These are phyloP conservation scores for Megaustenia siamemsis DNA, from an alignment of 2,888 invertebrate species.

Conservation along the genomic window DNA sequence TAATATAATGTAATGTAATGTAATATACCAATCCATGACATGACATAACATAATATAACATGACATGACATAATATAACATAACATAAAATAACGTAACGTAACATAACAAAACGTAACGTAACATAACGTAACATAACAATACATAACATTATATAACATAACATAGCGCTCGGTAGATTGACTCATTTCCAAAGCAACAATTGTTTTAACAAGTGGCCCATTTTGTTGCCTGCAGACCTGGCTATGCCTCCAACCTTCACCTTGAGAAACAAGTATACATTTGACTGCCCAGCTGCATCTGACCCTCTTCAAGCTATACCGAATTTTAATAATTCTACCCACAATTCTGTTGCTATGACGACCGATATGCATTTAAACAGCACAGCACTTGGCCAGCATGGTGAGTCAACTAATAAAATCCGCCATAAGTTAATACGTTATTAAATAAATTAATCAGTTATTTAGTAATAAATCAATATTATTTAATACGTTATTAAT, in stretches of 20 bases:
- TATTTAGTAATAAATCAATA: background rate
- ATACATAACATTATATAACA: no score
- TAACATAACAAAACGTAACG: no score
- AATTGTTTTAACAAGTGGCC: no score
- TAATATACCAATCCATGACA: no score
- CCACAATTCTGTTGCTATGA: background rate
- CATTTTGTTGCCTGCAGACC: background rate
- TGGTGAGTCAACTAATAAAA: background rate
- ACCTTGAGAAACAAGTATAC: constrained; percentile 48
- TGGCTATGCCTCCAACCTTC: constrained; percentile 54
- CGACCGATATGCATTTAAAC: background rate
- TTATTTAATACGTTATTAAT: background rate
- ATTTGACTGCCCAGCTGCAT: background rate
- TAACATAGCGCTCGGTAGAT: no score
- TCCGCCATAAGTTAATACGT: background rate
- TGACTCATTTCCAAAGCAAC: no score
- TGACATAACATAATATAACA: no score
- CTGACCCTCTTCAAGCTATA: background rate
- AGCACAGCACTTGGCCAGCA: no score
- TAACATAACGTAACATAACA: no score
- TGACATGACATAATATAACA: no score
- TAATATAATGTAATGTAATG: no score
- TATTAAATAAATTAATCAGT: background rate
- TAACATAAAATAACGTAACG: no score
- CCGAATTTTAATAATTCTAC: background rate